Evolutionary conservation across 2,113 vertebrate genomes (phyloP).

Genomic region (Ellobius talpinus): DNA sequence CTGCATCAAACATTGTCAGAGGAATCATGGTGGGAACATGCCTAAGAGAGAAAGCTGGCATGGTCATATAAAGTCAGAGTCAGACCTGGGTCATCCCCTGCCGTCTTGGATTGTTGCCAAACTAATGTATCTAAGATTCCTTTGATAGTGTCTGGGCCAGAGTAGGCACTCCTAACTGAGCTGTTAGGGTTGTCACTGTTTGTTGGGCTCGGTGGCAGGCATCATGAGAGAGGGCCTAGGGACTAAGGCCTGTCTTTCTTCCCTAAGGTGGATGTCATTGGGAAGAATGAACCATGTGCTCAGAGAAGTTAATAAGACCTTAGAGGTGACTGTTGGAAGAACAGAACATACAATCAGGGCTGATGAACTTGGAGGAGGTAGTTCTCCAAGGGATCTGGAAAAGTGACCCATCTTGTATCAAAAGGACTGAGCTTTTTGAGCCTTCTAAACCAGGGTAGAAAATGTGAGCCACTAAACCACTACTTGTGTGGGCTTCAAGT

Average conservation of each 20-base stretch:
- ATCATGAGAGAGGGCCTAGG: not conserved
- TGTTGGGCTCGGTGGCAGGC: not conserved
- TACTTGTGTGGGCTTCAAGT: no score
- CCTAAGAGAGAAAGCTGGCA: not conserved
- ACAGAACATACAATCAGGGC: not conserved
- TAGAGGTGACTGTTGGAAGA: not conserved
- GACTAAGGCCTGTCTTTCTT: not conserved
- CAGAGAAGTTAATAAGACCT: not conserved
- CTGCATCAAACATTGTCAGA: not conserved
- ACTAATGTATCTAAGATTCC: not conserved
- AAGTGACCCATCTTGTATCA: not conserved
- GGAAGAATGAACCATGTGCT: not conserved
- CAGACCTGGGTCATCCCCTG: not conserved
- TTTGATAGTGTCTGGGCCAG: not conserved
- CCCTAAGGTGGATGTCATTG: not conserved
- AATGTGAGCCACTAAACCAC: not conserved
- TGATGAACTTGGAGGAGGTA: not conserved
- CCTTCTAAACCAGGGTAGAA: not conserved
- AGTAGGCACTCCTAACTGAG: not conserved
- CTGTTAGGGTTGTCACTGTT: not conserved
- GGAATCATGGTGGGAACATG: no score
- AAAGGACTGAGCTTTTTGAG: not conserved
- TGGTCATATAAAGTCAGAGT: not conserved
- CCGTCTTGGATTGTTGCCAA: not conserved
- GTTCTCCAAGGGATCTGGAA: not conserved